A percentile compares a stretch with the other conserved stretches of the same genome.
Evolutionary conservation across 2,113 vertebrate genomes (phyloP).

Genomic region (Phrynosoma platyrhinos): DNA sequence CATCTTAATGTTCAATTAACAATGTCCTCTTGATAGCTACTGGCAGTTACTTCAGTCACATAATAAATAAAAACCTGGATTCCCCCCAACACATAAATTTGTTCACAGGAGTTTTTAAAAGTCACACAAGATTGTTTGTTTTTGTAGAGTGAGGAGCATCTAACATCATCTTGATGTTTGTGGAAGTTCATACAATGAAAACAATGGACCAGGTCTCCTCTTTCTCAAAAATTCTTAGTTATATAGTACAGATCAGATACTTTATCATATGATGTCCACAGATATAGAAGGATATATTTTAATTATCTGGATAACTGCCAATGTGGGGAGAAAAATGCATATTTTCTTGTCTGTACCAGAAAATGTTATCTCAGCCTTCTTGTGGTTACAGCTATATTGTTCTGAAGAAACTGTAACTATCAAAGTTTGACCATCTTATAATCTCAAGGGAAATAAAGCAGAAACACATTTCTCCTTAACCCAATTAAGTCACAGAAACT

Average conservation of each 20-base stretch:
- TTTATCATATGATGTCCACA: background rate
- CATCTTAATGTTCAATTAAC: too few species aligned
- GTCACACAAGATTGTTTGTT: too few species aligned
- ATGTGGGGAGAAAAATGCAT: background rate
- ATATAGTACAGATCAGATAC: background rate
- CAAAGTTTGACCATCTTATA: slow-evolving; percentile 12
- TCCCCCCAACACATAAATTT: too few species aligned
- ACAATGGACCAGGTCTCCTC: background rate
- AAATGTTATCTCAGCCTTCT: background rate
- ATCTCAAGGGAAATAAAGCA: slow-evolving; percentile 44
- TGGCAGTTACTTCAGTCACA: too few species aligned
- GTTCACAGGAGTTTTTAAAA: too few species aligned
- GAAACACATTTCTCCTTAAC: slow-evolving; percentile 42
- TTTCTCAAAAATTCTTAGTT: background rate
- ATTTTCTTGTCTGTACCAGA: background rate
- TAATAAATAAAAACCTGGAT: too few species aligned
- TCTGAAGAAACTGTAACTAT: background rate
- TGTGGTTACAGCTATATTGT: background rate
- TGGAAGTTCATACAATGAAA: background rate
- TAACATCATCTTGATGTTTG: too few species aligned
- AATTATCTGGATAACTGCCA: background rate
- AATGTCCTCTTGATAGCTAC: too few species aligned
- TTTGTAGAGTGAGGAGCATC: too few species aligned
- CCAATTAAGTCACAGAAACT: slow-evolving; percentile 42
- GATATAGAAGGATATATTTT: background rate